Conservation (phyloP, 1,140 invertebrate species). For the Penaeus japonicus region DNA sequence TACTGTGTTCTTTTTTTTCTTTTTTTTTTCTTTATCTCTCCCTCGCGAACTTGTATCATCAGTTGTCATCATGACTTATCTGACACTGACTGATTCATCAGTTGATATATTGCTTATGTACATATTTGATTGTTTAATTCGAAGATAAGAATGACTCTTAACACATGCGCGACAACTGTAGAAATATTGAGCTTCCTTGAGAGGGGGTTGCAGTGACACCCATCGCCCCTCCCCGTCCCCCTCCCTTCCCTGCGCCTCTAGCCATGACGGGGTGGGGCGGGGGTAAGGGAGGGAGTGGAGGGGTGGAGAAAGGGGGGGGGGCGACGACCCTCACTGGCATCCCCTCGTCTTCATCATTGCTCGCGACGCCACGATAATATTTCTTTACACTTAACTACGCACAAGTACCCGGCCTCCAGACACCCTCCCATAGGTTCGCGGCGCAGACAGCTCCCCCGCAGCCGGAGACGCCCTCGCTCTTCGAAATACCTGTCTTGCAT, state of each 20-base stretch:
- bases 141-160: too few relatives aligned
- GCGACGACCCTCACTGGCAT: too few relatives aligned
- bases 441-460: background rate
- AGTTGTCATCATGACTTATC: too few relatives aligned
- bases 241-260: background rate
- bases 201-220: too few relatives aligned
- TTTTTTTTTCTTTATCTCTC: background rate
- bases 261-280: background rate
- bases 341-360: background rate
- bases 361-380: background rate
- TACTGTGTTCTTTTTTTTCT: background rate
- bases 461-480: background rate
- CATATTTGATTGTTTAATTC: too few relatives aligned
- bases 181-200: too few relatives aligned
- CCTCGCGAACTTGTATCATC: background rate
- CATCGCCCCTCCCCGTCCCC: background rate
- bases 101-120: too few relatives aligned
- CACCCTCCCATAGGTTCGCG: background rate
- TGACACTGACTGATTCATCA: too few relatives aligned
- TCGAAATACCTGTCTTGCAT: too few relatives aligned
- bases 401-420: background rate
- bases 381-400: conserved; percentile 18
- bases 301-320: too few relatives aligned
- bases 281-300: too few relatives aligned
- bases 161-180: too few relatives aligned